Percentiles rank a stretch among this genome's conserved stretches.
phyloP scores from a whole-genome alignment of 2,797 vertebrate genomes.

The Sebastes itinus region DNA sequence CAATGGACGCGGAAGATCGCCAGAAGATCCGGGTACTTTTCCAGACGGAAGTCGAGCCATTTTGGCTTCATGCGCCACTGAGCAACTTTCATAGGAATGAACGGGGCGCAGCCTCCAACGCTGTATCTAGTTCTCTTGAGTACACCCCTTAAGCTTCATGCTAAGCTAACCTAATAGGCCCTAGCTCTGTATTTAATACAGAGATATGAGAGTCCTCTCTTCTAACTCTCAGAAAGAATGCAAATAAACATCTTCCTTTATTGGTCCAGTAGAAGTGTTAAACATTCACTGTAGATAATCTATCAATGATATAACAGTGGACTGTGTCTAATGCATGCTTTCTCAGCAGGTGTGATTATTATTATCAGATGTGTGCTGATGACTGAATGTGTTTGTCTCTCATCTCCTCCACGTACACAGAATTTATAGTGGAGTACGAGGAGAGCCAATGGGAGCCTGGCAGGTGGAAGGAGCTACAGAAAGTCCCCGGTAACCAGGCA shows the following conservation, averaged over 20 bases:
- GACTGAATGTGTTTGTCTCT: conserved; percentile 16
- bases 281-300: not conserved
- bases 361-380: not conserved
- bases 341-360: not conserved
- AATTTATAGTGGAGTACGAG: conserved; percentile 91
- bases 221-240: not conserved
- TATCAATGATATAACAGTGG: not conserved
- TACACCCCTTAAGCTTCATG: not conserved
- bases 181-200: not conserved
- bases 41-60: no score
- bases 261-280: not conserved
- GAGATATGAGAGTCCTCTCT: not conserved
- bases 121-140: no score
- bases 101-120: rapidly evolving
- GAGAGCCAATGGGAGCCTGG: conserved; percentile 87
- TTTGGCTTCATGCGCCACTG: no score
- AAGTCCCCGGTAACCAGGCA: conserved; percentile 82
- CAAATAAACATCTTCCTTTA: not conserved
- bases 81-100: no score
- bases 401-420: conserved; percentile 70
- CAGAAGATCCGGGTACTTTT: no score
- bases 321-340: not conserved
- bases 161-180: not conserved
- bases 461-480: conserved; percentile 86
- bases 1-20: no score